phyloP scores from a whole-genome alignment of 92 coral and sea anemone species.

The Porites rus region DNA sequence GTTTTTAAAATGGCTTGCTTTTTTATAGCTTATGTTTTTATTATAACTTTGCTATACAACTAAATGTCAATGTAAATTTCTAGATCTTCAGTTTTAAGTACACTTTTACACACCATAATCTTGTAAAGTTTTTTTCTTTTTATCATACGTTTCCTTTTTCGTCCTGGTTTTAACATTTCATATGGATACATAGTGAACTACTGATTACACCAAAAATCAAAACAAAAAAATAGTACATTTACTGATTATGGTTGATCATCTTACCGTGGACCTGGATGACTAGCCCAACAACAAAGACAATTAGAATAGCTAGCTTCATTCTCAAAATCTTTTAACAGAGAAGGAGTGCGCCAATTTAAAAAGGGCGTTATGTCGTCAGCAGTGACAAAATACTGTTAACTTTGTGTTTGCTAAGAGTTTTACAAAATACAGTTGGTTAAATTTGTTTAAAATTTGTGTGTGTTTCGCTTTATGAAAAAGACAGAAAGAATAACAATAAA shows the following conservation, averaged over 20 bases:
- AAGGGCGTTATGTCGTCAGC: not conserved
- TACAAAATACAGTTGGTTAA: not conserved
- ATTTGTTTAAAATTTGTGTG: not conserved
- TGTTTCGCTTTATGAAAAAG: not conserved
- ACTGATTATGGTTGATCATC: not conserved
- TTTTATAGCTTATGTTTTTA: no score
- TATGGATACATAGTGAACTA: no score
- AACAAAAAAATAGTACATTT: not conserved
- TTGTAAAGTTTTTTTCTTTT: no score
- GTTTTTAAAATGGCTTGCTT: no score
- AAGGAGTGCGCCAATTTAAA: not conserved
- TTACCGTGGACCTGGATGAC: constrained; percentile 16
- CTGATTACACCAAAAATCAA: no score
- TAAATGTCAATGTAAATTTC: no score
- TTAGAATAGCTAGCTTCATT: constrained; percentile 13
- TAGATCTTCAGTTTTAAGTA: no score
- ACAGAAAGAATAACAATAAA: no score
- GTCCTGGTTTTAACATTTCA: no score
- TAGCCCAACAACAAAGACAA: not conserved
- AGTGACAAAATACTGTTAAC: not conserved
- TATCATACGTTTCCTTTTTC: no score
- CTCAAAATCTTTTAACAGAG: not conserved
- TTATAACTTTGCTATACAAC: no score
- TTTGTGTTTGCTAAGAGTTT: not conserved
- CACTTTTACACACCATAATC: no score